Base-by-base conservation (phyloP, 2,888 invertebrate genomes). In the Noctua fimbriata region DNA sequence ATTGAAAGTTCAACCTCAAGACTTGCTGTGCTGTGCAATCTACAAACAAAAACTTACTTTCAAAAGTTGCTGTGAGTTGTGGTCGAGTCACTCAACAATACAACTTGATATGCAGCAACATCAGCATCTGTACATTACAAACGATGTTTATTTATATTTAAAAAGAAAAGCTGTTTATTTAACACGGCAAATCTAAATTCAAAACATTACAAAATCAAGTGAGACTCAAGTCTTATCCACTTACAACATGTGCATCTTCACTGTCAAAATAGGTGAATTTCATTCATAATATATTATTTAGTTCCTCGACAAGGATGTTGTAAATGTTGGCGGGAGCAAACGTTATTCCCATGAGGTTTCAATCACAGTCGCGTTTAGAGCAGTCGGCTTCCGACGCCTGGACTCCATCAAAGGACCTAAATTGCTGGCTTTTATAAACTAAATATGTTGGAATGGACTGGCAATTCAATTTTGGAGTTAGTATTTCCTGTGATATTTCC, bases 391-490 rank as follows among this genome's bases (percentile, higher is more conserved):
- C 21, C 32, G 18, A 18, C 70, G 79, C 41, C 73, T 65, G 55
- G 47, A 84, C 41, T 80, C 67, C 72, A 69, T 84, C 82, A 82
- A 69, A 84, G 55, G 80, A 84, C 47, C 63, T 72, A 84, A 82
- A 82, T 84, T 80, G 84, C 72, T 69, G 55, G 80, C 73, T 72
- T 84, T 84, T 73, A 63, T 66, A 79, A 47, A 79, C 70, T 84
- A 84, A 81, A 84, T 84, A 78, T 79, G 58, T 65, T 69, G 18
- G 18, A 80, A 52, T 77, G 58, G 78, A 77, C 44, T 60, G 1
- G 44, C 18, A 60, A 78, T 77, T 67, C n/a, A 80, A 78, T 80
- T 83, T 44, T 28, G 28, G 24, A 41, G 28, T 76, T 55, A 44
- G 76, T 21, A 66, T 76, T 55, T 49, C 21, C 24, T 32, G 16